Evolutionary conservation across 2,888 invertebrate species (phyloP).

Genomic region (Diaphora mendica): DNA sequence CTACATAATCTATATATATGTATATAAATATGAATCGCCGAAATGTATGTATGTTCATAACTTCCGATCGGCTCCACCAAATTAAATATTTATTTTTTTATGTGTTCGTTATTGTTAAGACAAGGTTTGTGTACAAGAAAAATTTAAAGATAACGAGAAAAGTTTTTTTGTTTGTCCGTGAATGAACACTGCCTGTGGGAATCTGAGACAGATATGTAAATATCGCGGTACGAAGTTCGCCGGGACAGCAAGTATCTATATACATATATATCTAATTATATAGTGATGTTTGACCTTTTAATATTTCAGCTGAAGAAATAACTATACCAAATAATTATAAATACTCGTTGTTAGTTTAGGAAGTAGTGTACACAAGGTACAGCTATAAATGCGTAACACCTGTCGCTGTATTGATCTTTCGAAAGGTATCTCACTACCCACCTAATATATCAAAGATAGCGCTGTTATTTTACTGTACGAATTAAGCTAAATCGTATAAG

Average conservation of each 20-base stretch:
- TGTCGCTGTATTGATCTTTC: neutral
- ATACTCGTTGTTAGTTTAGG: conserved; percentile 15
- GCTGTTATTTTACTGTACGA: neutral
- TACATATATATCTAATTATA: neutral
- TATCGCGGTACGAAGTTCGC: too few species aligned
- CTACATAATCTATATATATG: neutral
- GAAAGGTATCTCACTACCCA: neutral
- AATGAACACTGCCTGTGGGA: too few species aligned
- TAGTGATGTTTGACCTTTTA: conserved; percentile 13
- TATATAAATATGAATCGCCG: too few species aligned
- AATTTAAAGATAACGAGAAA: too few species aligned
- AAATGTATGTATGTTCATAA: too few species aligned
- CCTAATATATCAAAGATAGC: neutral
- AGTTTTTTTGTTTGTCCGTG: too few species aligned
- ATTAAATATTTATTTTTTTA: too few species aligned
- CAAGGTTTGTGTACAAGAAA: too few species aligned
- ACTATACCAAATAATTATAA: neutral
- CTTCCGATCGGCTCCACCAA: too few species aligned
- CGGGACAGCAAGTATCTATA: too few species aligned
- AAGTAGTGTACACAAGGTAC: conserved; percentile 12
- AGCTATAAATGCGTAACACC: neutral
- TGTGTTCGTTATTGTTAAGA: too few species aligned
- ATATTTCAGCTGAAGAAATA: conserved; percentile 11
- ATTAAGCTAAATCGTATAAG: neutral
- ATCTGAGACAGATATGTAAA: too few species aligned